Percentiles rank a stretch among this genome's conserved stretches.
These are phyloP conservation scores for Beroe ovata DNA, from an alignment of 37 sponge, comb jelly and placozoan genomes.

Conservation along the genomic window DNA sequence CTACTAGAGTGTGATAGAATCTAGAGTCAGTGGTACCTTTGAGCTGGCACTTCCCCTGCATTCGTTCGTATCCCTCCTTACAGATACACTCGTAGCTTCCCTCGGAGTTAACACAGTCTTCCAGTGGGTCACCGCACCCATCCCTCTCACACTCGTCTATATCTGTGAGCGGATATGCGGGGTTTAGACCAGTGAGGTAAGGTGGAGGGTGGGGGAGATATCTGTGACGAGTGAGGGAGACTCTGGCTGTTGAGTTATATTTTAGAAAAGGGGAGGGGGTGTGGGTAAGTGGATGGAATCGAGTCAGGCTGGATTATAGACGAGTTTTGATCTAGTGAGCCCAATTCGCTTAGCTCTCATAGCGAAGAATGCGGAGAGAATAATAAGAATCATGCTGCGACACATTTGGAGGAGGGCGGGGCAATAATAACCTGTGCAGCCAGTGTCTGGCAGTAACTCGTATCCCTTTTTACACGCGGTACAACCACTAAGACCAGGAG, in stretches of 20 bases:
- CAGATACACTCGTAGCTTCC: conserved; percentile 81
- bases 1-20: not conserved
- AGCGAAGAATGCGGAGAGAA: not conserved
- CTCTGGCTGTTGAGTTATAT: too few species aligned
- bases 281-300: too few species aligned
- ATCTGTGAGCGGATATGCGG: too few species aligned
- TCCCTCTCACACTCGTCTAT: conserved; percentile 80
- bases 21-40: conserved; percentile 44
- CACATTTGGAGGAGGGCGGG: too few species aligned
- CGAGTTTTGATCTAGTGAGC: not conserved
- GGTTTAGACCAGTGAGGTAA: too few species aligned
- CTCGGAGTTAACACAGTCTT: conserved; percentile 78
- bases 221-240: too few species aligned
- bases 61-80: conserved; percentile 69
- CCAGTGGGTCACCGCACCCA: conserved; percentile 72
- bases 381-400: too few species aligned
- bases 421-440: conserved; percentile 81
- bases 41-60: conserved; percentile 74
- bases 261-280: too few species aligned
- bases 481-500: conserved; percentile 74
- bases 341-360: not conserved
- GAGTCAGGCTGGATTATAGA: too few species aligned
- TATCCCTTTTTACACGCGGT: conserved; percentile 77
- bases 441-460: conserved; percentile 67
- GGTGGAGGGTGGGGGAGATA: too few species aligned